phyloP scores from a whole-genome alignment of 2,113 vertebrate species.

The Vidua macroura region DNA sequence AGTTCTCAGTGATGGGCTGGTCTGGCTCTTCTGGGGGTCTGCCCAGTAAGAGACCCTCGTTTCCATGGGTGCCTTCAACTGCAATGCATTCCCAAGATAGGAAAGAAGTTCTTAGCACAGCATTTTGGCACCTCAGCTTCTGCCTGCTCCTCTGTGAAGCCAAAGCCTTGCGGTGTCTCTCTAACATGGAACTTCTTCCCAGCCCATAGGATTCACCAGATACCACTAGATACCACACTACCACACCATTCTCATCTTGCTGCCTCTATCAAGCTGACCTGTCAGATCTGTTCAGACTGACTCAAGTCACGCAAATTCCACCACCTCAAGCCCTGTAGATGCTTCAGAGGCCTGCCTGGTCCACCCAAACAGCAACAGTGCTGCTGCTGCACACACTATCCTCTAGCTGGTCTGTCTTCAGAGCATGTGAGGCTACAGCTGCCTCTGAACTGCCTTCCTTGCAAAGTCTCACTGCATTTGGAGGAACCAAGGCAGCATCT shows the following conservation, averaged over 20 bases:
- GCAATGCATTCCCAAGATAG: slow-evolving; percentile 12
- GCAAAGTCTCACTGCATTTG: background rate
- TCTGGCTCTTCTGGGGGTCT: slow-evolving; percentile 88
- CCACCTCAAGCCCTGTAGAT: background rate
- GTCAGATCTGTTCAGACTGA: background rate
- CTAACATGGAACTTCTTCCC: background rate
- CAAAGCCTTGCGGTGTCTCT: background rate
- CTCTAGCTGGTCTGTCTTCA: background rate
- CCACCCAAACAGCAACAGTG: background rate
- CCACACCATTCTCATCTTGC: background rate
- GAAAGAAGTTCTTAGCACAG: background rate
- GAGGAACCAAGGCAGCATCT: background rate
- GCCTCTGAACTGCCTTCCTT: background rate
- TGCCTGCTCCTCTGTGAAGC: background rate
- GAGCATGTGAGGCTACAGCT: background rate
- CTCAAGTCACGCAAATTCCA: background rate
- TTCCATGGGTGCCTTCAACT: slow-evolving; percentile 94
- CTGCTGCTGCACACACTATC: background rate
- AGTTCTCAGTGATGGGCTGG: slow-evolving; percentile 90
- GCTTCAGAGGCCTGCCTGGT: background rate
- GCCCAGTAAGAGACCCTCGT: slow-evolving; percentile 91
- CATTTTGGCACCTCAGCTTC: background rate
- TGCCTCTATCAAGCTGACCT: background rate
- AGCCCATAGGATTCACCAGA: background rate
- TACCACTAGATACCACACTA: background rate